Evolutionary conservation across 2,113 vertebrate species (phyloP).

Genomic region (Aptenodytes forsteri): DNA sequence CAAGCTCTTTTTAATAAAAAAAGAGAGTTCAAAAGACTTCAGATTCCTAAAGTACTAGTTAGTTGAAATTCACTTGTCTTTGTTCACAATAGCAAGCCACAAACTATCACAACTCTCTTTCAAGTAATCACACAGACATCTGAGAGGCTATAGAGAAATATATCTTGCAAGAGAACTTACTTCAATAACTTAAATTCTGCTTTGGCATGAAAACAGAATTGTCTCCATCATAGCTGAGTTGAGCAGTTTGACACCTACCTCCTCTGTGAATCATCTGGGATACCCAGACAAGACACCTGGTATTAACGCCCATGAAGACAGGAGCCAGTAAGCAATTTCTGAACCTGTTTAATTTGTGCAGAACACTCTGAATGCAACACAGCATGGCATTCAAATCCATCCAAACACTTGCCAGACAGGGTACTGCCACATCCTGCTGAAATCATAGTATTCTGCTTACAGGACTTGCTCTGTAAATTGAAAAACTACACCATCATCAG

Average conservation of each 20-base stretch:
- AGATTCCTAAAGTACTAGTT: background rate
- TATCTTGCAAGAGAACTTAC: background rate
- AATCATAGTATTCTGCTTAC: background rate
- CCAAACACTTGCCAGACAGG: background rate
- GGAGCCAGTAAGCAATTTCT: background rate
- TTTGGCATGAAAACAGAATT: background rate
- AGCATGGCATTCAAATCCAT: background rate
- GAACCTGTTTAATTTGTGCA: background rate
- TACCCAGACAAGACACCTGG: background rate
- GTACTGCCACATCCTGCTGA: background rate
- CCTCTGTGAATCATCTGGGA: background rate
- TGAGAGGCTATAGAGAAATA: background rate
- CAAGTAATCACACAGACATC: background rate
- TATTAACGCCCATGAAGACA: background rate
- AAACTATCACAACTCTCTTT: background rate
- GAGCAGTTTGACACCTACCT: background rate
- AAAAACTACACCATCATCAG: background rate
- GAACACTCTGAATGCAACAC: background rate
- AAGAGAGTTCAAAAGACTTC: background rate
- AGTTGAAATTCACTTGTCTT: background rate
- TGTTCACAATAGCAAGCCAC: background rate
- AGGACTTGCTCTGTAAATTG: background rate
- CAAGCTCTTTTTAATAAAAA: background rate
- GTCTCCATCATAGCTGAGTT: background rate
- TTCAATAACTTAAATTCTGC: background rate